Base-by-base conservation (phyloP, 2,113 vertebrate species). In the Suricata suricatta region DNA sequence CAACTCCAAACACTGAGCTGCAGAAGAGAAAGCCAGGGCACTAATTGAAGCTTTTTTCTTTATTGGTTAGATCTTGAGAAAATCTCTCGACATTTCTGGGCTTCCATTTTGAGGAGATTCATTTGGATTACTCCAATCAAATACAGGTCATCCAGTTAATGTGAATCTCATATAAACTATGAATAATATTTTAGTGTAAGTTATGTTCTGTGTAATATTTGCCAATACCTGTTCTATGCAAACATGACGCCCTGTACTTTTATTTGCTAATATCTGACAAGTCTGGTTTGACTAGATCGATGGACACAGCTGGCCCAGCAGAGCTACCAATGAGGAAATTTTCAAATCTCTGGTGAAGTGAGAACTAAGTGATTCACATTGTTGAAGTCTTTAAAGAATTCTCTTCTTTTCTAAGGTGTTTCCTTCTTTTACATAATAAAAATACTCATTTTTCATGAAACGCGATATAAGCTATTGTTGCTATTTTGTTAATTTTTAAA, bases 401-500 rank as follows among this genome's bases (percentile, higher is more conserved):
- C 50, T 47, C 27, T 63, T 82, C n/a, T 86, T 82, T 72, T 85
- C 27, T 72, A 66, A 82, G 4, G 33, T 69, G 41, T 82, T 69
- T n/a, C 82, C 14, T 14, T 64, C 44, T 94, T 69, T 47, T 72
- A 69, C 57, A 8, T 35, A 72, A 79, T 74, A 83, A 87, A 93
- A 97, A 94, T 87, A 50, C 44, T 94, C 27, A 71, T 57, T 87
- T 87, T 85, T 79, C 14, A 84, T 69, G 19, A 80, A 88, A 69
- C 60, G 17, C 64, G 50, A 66, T 29, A 87, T 16, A 71, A 29
- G 5, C 8, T 85, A 54, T 86, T 90, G 9, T 72, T 83, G n/a
- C 21, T 84, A 44, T 81, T 95, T 85, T 74, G 5, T 80, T 91
- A 63, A 54, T 60, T 92, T 79, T 89, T 71, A 2, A 50, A 89